Percentiles rank a stretch among this genome's conserved stretches.
Conservation (phyloP, 2,797 vertebrate species). For the Anguilla pacifica region DNA sequence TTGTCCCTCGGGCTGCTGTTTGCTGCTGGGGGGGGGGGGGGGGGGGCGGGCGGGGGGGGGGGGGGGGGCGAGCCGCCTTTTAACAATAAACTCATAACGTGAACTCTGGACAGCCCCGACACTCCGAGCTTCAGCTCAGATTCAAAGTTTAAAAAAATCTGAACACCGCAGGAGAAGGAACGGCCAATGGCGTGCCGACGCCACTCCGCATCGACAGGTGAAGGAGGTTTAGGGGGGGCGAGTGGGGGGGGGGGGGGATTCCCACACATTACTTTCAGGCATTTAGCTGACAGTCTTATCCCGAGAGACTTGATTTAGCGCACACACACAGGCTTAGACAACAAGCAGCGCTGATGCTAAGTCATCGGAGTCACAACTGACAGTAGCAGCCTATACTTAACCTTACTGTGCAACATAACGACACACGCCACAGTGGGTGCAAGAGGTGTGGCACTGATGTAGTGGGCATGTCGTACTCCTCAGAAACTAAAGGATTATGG, state of each 20-base stretch:
- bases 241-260: no score
- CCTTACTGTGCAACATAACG: no score
- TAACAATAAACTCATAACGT: background rate
- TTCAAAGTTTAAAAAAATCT: background rate
- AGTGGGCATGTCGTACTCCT: no score
- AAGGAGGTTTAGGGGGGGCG: no score
- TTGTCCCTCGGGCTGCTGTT: constrained; percentile 57
- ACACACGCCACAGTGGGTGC: no score
- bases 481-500: no score
- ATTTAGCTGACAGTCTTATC: background rate
- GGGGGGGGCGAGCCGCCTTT: background rate
- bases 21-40: background rate
- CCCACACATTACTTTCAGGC: background rate
- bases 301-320: background rate
- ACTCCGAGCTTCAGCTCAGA: background rate
- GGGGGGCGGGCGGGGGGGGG: no score
- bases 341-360: background rate
- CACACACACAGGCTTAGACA: background rate
- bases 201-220: background rate
- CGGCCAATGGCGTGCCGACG: background rate
- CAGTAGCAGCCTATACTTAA: background rate
- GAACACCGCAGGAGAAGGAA: background rate
- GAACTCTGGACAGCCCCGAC: background rate
- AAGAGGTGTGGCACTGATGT: no score
- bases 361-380: background rate